Evolutionary conservation across 1,140 invertebrate species (phyloP), one percentile per base, ranked within the genome.

Genomic region (Heterodera carotae): DNA sequence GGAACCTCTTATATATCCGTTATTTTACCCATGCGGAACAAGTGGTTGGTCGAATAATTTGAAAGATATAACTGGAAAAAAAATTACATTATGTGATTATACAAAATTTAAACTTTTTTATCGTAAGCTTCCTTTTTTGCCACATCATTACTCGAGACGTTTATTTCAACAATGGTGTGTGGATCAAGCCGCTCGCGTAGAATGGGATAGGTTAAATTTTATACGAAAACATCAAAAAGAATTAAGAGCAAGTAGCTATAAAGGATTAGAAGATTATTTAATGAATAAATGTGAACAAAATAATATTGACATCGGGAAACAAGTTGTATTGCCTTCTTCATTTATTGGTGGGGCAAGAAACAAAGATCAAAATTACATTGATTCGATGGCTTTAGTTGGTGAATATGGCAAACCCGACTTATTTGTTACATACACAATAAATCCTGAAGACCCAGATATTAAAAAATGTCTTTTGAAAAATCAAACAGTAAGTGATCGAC

Each of bases 11-110:
- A 31, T n/a, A 12, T 73, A 73, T 27, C 73, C 73, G n/a, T 25
- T 75, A 5, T 75, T 75, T 27, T 75, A 76, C 29, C 73, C 73
- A 36, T 27, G 12, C 29, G 5, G 75, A 7, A 18, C 33, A 48
- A 12, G 25, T 22, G 73, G 73, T 36, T 75, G 39, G 29, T n/a
- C 18, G 4, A 8, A 31, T 75, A 25, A 75, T 31, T 36, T 75
- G 39, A 69, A 71, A 33, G 70, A 76, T 34, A 22, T 25, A 78
- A 18, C 69, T 12, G 12, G 31, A n/a, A n/a, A 78, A 75, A 75
- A 76, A 76, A 71, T 53, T 62, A 12, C 75, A 36, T 5, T 75
- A 7, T 43, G 48, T 29, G 67, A 76, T n/a, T 76, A 72, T 76
- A 53, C 33, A 43, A 76, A 56, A n/a, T 76, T 56, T n/a, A 56